Evolutionary conservation across 2,113 vertebrate species (phyloP).

Genomic region (Benitochromis conjunctus): DNA sequence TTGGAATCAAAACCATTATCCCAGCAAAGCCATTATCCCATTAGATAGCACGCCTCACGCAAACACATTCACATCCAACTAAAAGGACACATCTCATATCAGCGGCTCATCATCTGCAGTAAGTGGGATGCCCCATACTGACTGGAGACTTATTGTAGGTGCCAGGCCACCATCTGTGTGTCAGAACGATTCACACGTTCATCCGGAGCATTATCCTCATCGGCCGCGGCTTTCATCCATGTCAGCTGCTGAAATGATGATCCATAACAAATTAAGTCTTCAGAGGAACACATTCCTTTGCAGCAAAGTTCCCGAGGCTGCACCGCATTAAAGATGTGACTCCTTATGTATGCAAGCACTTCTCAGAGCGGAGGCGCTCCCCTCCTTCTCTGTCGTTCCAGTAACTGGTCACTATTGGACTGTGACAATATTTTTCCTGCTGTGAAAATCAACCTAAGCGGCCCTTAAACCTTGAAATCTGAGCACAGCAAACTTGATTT

Average conservation of each 20-base stretch:
- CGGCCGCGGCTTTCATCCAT: background rate
- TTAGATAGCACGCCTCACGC: background rate
- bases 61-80: background rate
- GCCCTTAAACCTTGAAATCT: constrained; percentile 19
- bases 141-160: constrained; percentile 4
- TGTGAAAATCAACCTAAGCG: constrained; percentile 27
- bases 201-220: background rate
- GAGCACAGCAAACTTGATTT: constrained; percentile 10
- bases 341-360: background rate
- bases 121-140: background rate
- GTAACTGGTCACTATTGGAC: background rate
- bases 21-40: constrained; percentile 5
- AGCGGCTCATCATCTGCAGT: background rate
- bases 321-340: background rate
- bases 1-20: constrained; percentile 52
- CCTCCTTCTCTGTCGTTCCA: background rate
- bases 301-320: background rate
- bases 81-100: background rate
- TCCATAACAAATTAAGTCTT: background rate
- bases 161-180: constrained; percentile 10
- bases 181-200: background rate
- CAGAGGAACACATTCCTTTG: background rate
- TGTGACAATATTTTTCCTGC: background rate
- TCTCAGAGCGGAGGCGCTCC: background rate
- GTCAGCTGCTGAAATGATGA: background rate